Evolutionary conservation across 2,797 vertebrate species (phyloP).

Genomic region (Periparus ater): DNA sequence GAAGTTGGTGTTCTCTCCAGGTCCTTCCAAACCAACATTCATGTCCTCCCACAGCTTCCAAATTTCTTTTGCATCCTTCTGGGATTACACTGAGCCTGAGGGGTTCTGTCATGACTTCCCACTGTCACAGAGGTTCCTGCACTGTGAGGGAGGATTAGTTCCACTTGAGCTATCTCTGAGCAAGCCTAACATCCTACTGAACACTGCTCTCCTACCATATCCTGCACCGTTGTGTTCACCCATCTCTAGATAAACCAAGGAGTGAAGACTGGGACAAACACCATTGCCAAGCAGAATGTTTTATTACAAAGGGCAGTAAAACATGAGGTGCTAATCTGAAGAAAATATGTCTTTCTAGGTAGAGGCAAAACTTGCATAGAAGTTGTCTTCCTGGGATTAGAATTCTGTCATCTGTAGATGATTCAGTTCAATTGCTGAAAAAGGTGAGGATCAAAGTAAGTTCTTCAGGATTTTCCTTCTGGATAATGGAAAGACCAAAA

Average conservation of each 20-base stretch:
- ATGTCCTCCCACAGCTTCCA: background rate
- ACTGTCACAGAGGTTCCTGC: background rate
- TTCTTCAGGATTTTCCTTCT: background rate
- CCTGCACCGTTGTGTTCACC: background rate
- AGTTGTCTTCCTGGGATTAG: background rate
- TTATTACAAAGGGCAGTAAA: conserved; percentile 33
- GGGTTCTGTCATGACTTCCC: background rate
- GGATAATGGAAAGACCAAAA: background rate
- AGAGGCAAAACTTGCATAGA: background rate
- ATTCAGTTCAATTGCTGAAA: background rate
- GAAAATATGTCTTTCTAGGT: background rate
- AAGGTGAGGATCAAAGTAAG: background rate
- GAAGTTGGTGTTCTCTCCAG: background rate
- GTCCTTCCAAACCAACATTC: background rate
- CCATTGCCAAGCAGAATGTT: background rate
- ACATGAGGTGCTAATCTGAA: background rate
- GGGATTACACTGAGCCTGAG: background rate
- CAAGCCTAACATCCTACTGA: background rate
- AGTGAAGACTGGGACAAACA: background rate
- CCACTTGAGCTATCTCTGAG: background rate
- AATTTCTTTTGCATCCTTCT: background rate
- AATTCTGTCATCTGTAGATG: background rate
- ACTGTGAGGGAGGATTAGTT: background rate
- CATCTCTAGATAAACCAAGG: background rate
- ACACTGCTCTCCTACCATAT: background rate